Base-by-base conservation (phyloP, 2,888 invertebrate genomes). In the Agrenia bidenticulata region DNA sequence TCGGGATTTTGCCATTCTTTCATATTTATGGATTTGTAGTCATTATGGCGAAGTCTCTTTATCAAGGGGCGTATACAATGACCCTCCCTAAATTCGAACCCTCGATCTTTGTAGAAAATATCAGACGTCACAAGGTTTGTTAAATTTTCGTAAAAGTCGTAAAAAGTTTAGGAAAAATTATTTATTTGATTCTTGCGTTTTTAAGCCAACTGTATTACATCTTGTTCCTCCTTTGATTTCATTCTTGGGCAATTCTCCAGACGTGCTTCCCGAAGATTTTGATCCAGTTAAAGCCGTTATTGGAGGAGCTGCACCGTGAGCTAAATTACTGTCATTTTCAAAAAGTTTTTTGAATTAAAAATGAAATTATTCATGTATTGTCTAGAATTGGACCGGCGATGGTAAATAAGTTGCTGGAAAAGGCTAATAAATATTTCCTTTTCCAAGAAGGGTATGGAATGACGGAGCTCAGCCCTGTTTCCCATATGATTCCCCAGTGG, bases 1-100 rank as follows among this genome's bases (percentile, higher is more conserved):
- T 90, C 0, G 84, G 85, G 26, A 83, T 92, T 19, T 79, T 91
- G 9, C 91, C 90, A 2, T 88, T 89, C 80, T 90, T 88, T 81
- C 90, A 91, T 79, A 89, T 89, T 69, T 90, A 87, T 78, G 90
- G 90, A 1, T 87, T 88, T 78, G 87, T 87, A 73, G 85, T 85
- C 2, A 84, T 89, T 24, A 80, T 89, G 76, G 86, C 88, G 73
- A 82, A 84, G 57, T 81, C 84, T 32, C 78, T 89, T 1, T 78
- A 79, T 56, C 78, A 84, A 55, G 89, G 89, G 15, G 82, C 83
- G 19, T 87, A 87, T 69, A 64, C 88, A 4, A 82, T 89, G 2
- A 85, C 87, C 0, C 82, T 90, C 73, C 88, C 89, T 0, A 57
- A 80, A 77, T 90, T 90, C 77, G 86, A 88, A 0, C 88, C 89